Base-by-base conservation (phyloP, 2,113 vertebrate genomes). In the Lagopus muta region DNA sequence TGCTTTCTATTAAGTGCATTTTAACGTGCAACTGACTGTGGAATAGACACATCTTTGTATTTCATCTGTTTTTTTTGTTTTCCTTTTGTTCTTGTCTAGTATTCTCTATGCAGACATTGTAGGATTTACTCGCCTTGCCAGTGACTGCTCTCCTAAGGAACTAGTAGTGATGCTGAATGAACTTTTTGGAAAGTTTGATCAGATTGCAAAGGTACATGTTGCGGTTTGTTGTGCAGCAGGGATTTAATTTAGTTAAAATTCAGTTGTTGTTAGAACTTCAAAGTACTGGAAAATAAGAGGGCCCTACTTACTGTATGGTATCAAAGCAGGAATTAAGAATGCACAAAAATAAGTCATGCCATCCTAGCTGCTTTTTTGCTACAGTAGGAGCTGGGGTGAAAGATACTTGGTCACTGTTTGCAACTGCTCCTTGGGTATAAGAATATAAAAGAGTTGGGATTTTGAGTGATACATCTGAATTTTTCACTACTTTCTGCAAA, bases 101-200 rank as follows among this genome's bases (percentile, higher is more conserved):
- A 99, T 99, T 96, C 98, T 99, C 18, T 99, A 99, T 34, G 99
- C 99, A 7, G 99, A 99, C 95, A 99, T 99, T 1, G 99, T 99
- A 70, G 99, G 99, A 88, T 99, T 99, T 96, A 99, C 99, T 6
- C 98, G 96, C 42, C 97, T 99, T 96, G 99, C 99, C 96, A 99
- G 99, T 21, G 99, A 99, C 95, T 99, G 99, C 95, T 99, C 99
- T 75, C 99, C 99, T 32, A 99, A 99, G 89, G 99, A 99, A 74
- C 96, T 99, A 18, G 99, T 99, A 52, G 98, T 99, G 82, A 99
- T 99, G 98, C 97, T 99, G 86, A 99, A 99, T 18, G 99, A 99
- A 54, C 97, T 99, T 70, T 99, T 99, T 69, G 99, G 99, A 14
- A 99, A 99, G 94, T 99, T 99, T 91, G 99, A 99, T 97, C 99